phyloP scores from a whole-genome alignment of 2,888 invertebrate genomes.

The Archaeoteleia sp. region DNA sequence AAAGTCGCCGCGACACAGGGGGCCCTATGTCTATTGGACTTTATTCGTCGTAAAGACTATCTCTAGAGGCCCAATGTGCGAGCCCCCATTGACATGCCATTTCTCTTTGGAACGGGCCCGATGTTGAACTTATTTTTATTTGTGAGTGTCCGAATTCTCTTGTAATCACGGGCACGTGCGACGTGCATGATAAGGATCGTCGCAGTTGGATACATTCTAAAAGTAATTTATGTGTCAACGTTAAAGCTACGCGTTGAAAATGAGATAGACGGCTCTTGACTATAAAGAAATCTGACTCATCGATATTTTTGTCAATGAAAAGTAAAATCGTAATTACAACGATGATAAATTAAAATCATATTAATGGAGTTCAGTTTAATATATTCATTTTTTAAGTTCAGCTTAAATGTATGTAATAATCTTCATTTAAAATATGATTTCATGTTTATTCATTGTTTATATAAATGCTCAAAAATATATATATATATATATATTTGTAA shows the following conservation, averaged over 20 bases:
- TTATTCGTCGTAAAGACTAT: conserved; percentile 31
- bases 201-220: conserved; percentile 38
- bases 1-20: conserved; percentile 33
- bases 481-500: too few relatives aligned
- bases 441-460: too few relatives aligned
- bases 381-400: too few relatives aligned
- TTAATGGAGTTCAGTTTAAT: too few relatives aligned
- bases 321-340: too few relatives aligned
- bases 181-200: conserved; percentile 39
- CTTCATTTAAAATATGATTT: too few relatives aligned
- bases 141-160: conserved; percentile 8
- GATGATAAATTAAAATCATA: too few relatives aligned
- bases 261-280: background rate
- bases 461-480: too few relatives aligned
- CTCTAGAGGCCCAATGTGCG: conserved; percentile 13
- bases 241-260: conserved; percentile 1
- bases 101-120: conserved; percentile 19
- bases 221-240: conserved; percentile 27
- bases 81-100: conserved; percentile 25
- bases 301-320: too few relatives aligned
- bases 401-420: too few relatives aligned
- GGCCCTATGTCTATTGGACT: conserved; percentile 25
- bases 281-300: background rate
- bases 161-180: conserved; percentile 37
- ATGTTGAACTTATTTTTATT: conserved; percentile 18